Evolutionary conservation across 2,113 vertebrate species (phyloP), one percentile per base, ranked within the genome.

Genomic region (Phrynosoma blainvillii): DNA sequence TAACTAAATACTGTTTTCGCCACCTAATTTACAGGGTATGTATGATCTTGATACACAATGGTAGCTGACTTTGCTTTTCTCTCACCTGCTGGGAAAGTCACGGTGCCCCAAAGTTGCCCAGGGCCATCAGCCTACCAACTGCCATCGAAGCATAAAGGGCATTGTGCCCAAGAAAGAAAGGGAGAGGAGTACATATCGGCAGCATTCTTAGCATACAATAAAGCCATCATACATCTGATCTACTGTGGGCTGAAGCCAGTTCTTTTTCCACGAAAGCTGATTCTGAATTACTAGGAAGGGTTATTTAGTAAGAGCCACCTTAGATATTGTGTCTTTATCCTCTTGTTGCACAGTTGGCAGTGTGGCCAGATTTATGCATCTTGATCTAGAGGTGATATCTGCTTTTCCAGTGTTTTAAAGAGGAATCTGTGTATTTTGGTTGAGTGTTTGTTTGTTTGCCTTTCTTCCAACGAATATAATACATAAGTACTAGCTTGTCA

Each of bases 11-110:
- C 81, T 23, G 84, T 21, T 90, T 89, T 90, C 94, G 73, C 16
- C 88, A 32, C 85, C 1, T 94, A 79, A 71, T 89, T 13, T 0
- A 13, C 91, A 93, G 95, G 90, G 54, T 95, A 92, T 88, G 90
- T 93, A 87, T 86, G 85, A 87, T 87, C 92, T 90, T 5, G 13
- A 90, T 81, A 79, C 86, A 91, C 92, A 91, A 73, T 79, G 89
- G 66, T 81, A 65, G 36, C 85, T 84, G 6, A 1, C 79, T 85
- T 32, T 47, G 23, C 25, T 20, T 18, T 13, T 12, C 32, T 21
- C 30, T 9, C 80, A 66, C 59, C 40, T 78, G 59, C 47, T 71
- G 42, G 76, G 42, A 54, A 12, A 62, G 27, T 16, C 25, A 27
- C 56, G 56, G 30, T 36, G n/a, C 59, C 27, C 62, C 56, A 16